phyloP scores from a whole-genome alignment of 2,113 vertebrate genomes.

The Struthio camelus region DNA sequence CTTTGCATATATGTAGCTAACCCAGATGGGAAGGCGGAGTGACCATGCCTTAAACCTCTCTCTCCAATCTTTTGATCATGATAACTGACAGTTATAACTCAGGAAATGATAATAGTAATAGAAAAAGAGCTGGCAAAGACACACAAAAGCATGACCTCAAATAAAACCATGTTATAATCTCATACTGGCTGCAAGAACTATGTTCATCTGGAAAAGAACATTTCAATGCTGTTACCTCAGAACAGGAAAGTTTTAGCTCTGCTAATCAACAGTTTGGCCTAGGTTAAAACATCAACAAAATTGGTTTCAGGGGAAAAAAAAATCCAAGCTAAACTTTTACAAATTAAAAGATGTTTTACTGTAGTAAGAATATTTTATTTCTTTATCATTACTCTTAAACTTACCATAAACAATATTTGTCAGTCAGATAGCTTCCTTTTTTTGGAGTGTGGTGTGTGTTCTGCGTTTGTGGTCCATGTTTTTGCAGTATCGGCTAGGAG shows the following conservation, averaged over 20 bases:
- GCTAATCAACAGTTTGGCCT: neutral
- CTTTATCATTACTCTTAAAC: neutral
- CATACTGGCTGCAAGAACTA: neutral
- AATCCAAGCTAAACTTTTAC: neutral
- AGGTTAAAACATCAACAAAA: neutral
- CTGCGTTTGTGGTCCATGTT: neutral
- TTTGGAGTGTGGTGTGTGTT: neutral
- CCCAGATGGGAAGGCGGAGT: constrained; percentile 54
- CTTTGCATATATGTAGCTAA: constrained; percentile 64
- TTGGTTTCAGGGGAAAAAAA: neutral
- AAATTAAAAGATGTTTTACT: neutral
- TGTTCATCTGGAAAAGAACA: neutral
- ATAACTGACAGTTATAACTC: neutral
- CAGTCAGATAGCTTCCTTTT: neutral
- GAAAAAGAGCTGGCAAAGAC: neutral
- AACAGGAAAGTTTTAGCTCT: neutral
- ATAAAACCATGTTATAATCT: neutral
- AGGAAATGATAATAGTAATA: neutral
- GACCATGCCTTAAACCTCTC: constrained; percentile 4
- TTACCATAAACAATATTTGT: neutral
- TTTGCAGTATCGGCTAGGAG: neutral
- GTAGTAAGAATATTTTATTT: neutral
- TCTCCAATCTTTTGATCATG: constrained; percentile 10
- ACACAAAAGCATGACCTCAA: neutral
- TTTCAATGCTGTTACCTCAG: neutral